phyloP scores from a whole-genome alignment of 2,888 invertebrate genomes.

The Hyposoter didymator region DNA sequence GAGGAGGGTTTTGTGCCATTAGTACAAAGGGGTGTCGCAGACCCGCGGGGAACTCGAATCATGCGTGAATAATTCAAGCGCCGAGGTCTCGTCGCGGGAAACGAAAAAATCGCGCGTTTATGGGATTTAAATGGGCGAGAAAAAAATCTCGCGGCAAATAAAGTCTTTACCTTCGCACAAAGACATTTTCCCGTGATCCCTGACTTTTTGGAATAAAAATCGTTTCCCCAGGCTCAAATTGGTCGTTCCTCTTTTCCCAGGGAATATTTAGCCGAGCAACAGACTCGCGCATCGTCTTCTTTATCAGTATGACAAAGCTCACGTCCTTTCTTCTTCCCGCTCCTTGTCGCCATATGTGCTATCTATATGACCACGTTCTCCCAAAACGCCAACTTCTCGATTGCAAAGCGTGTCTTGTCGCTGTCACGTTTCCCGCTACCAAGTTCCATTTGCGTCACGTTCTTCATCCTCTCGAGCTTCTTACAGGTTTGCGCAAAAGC shows the following conservation, averaged over 20 bases:
- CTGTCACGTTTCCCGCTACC: background rate
- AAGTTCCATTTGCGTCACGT: background rate
- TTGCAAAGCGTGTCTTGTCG: constrained; percentile 18
- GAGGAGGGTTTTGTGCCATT: constrained; percentile 49
- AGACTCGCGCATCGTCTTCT: background rate
- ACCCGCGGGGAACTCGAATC: constrained; percentile 3
- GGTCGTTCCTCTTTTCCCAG: background rate
- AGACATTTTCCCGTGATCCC: background rate
- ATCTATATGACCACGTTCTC: constrained; percentile 11
- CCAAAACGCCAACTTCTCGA: constrained; percentile 5
- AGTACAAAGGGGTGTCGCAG: constrained; percentile 13
- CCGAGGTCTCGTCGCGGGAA: constrained; percentile 15
- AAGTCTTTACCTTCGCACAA: background rate
- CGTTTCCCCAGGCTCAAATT: background rate
- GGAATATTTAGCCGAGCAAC: background rate
- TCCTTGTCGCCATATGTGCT: background rate
- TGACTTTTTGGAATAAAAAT: background rate
- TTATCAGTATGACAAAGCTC: background rate
- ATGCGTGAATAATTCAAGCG: constrained; percentile 60
- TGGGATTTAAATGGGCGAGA: constrained; percentile 58
- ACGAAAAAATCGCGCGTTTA: constrained; percentile 47
- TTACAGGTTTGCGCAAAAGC: background rate
- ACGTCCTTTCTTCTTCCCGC: background rate
- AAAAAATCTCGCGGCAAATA: constrained; percentile 26
- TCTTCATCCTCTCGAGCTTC: background rate